These are phyloP conservation scores for Caenorhabditis inopinata DNA, from an alignment of 1,140 invertebrate genomes.

Conservation along the genomic window DNA sequence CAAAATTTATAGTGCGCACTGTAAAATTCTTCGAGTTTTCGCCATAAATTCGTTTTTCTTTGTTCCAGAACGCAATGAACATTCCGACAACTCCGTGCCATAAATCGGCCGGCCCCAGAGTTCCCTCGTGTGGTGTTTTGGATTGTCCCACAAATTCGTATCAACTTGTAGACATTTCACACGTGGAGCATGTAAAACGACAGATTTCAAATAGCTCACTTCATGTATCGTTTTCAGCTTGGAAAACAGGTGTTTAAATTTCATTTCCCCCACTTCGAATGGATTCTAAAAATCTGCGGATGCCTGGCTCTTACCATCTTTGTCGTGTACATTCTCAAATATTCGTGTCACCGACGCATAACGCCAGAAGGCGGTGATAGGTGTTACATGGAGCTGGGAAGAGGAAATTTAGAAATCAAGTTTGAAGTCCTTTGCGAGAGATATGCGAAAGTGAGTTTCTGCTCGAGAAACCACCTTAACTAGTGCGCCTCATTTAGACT, in stretches of 20 bases:
- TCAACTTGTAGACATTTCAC: background rate
- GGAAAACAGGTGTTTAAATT: background rate
- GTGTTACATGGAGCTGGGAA: background rate
- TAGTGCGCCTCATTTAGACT: no score
- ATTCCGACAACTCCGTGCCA: background rate
- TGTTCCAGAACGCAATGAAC: background rate
- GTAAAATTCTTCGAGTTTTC: no score
- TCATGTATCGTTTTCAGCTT: background rate
- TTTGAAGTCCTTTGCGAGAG: background rate
- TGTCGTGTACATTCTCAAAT: background rate
- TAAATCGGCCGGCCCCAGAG: background rate
- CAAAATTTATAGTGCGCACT: no score
- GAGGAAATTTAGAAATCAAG: background rate
- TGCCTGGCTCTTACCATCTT: background rate
- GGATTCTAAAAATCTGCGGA: background rate
- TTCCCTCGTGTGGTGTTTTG: background rate
- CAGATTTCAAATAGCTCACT: no score
- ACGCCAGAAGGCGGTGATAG: background rate
- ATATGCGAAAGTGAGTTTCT: background rate
- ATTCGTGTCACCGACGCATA: background rate
- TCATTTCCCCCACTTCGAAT: background rate
- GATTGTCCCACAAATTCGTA: background rate
- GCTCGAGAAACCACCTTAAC: no score
- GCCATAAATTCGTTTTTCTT: no score
- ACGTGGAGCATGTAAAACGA: background rate